Conservation (phyloP, 1,140 invertebrate species). For the Euglossa dilemma region DNA sequence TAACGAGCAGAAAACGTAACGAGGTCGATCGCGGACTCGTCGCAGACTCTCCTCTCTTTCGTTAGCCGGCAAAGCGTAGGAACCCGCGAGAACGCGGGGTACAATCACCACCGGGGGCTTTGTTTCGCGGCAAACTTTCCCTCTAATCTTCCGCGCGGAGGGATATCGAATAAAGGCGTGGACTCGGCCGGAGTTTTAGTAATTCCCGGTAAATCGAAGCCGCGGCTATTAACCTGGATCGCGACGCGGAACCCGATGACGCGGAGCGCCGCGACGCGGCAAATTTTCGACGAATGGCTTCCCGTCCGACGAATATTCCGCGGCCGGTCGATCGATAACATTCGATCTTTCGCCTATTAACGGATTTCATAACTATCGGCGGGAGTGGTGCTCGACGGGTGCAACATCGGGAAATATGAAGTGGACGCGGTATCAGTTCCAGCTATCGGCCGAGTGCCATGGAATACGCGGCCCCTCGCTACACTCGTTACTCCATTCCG, state of each 20-base stretch:
- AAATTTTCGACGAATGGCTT: not conserved
- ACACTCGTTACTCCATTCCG: not conserved
- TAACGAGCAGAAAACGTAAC: constrained; percentile 46
- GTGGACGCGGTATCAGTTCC: constrained; percentile 2
- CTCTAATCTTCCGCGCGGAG: not conserved
- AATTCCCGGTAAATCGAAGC: not conserved
- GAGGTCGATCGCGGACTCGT: not conserved
- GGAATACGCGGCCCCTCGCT: not conserved
- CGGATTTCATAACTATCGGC: constrained; percentile 16
- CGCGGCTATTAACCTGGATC: no score
- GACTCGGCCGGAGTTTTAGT: not conserved
- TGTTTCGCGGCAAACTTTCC: not conserved
- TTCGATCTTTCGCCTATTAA: constrained; percentile 9
- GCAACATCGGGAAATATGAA: constrained; percentile 7
- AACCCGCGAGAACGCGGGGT: not conserved
- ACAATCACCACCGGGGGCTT: not conserved
- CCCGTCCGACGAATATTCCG: not conserved
- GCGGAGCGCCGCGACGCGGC: not conserved
- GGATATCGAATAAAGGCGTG: not conserved
- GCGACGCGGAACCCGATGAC: not conserved
- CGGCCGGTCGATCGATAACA: not conserved
- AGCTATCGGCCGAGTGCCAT: not conserved
- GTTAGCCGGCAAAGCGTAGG: not conserved
- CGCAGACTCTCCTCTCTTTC: not conserved
- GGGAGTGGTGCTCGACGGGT: not conserved